Evolutionary conservation across 2,888 invertebrate species (phyloP), one percentile per base, ranked within the genome.

Genomic region (Drosophila neonasuta): DNA sequence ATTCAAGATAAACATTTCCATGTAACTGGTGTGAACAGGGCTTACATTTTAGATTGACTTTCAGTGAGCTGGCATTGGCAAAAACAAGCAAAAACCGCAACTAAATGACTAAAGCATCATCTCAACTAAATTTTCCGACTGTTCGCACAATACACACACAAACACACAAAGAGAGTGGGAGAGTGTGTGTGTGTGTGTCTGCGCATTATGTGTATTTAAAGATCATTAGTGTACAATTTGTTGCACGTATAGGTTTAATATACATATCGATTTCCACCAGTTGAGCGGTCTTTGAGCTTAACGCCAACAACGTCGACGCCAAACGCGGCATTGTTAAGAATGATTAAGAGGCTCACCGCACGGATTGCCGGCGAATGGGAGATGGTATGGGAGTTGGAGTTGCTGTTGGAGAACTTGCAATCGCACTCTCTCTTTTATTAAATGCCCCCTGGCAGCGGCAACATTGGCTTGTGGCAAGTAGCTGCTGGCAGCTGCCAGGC

Each of bases 211-310:
- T 76, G 83, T 87, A 87, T 81, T 85, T 79, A 85, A 85, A 76
- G 83, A 81, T 87, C 81, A 87, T 81, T 87, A 81, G 86, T 76
- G 56, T 39, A 63, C 74, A 67, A 84, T 78, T 78, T 78, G 68
- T 78, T 41, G 39, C 36, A 66, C 58, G 63, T 68, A 68, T 61
- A 65, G 17, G 50, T 67, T 59, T 34, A 34, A 39, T 63, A 58
- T 34, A 30, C n/a, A 57, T 71, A 85, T 81, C 80, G 81, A 81
- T 87, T 85, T 63, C 87, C 86, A 81, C 81, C 87, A 81, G 87
- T 85, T 81, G 81, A 81, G 77, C 76, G 59, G 66, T 52, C 64
- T 60, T 42, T 55, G 55, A 46, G 64, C 77, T 67, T 80, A 74
- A 66, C 65, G 70, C 70, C 66, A 62, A 63, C 71, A 62, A 63